These are phyloP conservation scores for Anhinga anhinga DNA, from an alignment of 2,113 vertebrate species.

Conservation along the genomic window DNA sequence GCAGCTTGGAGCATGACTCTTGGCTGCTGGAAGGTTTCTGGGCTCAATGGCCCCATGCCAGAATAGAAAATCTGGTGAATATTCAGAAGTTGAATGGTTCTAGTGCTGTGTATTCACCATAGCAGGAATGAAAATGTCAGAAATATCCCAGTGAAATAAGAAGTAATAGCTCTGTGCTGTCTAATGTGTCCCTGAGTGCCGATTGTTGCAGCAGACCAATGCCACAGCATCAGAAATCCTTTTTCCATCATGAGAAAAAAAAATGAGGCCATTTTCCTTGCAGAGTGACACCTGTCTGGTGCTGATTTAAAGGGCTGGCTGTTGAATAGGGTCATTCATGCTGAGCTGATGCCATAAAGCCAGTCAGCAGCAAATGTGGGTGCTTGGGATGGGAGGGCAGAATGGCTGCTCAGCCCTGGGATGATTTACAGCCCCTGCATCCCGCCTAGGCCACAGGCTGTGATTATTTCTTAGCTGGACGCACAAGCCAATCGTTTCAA, in stretches of 20 bases:
- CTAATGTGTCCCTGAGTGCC: background rate
- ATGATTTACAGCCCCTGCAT: constrained; percentile 65
- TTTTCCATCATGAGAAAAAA: background rate
- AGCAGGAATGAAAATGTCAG: background rate
- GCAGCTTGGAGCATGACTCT: background rate
- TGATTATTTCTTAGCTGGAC: constrained; percentile 51
- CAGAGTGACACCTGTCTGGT: background rate
- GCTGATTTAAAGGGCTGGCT: constrained; percentile 50
- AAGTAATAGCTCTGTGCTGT: background rate
- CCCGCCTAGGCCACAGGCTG: constrained; percentile 46
- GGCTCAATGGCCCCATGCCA: rapidly evolving
- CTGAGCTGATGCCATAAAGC: constrained; percentile 32
- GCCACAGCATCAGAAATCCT: background rate
- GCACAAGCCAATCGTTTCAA: constrained; percentile 55
- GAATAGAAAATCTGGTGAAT: background rate
- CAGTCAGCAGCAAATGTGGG: background rate
- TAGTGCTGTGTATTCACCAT: background rate
- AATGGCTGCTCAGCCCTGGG: background rate
- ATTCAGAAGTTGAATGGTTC: background rate
- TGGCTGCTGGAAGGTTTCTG: background rate
- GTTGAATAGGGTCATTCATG: background rate
- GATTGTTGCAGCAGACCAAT: background rate
- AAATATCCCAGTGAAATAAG: background rate
- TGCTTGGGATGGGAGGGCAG: background rate
- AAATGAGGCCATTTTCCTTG: background rate